phyloP scores from a whole-genome alignment of 2,888 invertebrate species.

The Crematogaster levior region DNA sequence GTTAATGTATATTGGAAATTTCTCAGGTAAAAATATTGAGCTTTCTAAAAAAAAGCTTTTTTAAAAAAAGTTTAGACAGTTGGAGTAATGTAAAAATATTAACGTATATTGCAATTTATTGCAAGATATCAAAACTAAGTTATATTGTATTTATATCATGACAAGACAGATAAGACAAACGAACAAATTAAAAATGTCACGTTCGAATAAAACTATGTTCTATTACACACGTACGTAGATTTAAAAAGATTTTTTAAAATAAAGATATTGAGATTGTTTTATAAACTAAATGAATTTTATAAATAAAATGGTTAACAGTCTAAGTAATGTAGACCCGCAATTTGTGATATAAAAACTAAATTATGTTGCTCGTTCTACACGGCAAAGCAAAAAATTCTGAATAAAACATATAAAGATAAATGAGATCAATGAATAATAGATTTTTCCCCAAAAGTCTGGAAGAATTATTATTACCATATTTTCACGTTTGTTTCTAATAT shows the following conservation, averaged over 20 bases:
- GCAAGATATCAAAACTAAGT: background rate
- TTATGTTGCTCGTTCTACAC: background rate
- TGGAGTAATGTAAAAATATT: background rate
- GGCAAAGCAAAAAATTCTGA: background rate
- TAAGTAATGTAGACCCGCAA: background rate
- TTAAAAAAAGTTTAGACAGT: background rate
- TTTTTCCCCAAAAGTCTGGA: background rate
- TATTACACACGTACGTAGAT: background rate
- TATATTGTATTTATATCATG: background rate
- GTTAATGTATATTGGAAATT: background rate
- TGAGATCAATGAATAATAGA: background rate
- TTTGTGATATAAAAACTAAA: background rate
- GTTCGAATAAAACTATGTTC: background rate
- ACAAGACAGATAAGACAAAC: background rate
- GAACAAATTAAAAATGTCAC: background rate
- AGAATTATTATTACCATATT: slow-evolving; percentile 17
- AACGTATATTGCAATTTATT: background rate
- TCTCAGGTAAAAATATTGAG: background rate
- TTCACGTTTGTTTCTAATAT: background rate
- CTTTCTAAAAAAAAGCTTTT: too few relatives aligned
- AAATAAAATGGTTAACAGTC: background rate
- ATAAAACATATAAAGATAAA: background rate
- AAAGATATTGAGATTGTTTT: background rate
- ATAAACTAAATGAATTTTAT: too few relatives aligned
- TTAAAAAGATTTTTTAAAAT: background rate